Evolutionary conservation across 2,888 invertebrate genomes (phyloP).

Genomic region (Stenurella melanura): DNA sequence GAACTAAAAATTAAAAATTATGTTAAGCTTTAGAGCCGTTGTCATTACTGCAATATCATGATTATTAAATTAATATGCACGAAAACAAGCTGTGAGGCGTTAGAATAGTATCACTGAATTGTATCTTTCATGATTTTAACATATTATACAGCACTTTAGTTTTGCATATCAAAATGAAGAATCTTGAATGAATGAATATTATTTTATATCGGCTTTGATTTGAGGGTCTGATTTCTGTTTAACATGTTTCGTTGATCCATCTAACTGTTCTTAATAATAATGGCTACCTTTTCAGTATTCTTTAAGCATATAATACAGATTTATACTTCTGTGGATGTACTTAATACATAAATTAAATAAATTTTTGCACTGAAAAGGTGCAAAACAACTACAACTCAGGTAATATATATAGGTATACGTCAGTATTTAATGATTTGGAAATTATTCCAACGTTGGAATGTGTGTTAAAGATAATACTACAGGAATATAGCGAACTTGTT

Average conservation of each 20-base stretch:
- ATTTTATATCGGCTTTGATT: conserved; percentile 31
- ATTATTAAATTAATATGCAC: conserved; percentile 43
- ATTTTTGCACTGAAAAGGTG: no score
- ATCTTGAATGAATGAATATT: conserved; percentile 23
- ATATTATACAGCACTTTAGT: conserved; percentile 38
- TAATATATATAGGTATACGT: no score
- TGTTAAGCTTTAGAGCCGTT: background rate
- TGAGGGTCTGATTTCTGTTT: conserved; percentile 16
- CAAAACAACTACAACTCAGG: no score
- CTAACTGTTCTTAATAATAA: background rate
- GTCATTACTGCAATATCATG: background rate
- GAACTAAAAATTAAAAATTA: conserved; percentile 7
- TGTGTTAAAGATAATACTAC: no score
- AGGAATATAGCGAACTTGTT: no score
- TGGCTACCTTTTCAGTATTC: background rate
- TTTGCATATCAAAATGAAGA: conserved; percentile 44
- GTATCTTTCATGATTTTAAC: conserved; percentile 46
- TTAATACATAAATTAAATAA: no score
- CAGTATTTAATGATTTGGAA: no score
- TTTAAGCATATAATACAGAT: no score
- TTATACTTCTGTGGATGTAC: no score
- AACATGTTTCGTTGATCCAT: background rate
- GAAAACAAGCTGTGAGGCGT: conserved; percentile 46
- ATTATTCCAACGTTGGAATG: no score
- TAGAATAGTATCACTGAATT: conserved; percentile 47